These are phyloP conservation scores for Zaprionus inermis DNA, from an alignment of 1,140 invertebrate species.

Conservation along the genomic window DNA sequence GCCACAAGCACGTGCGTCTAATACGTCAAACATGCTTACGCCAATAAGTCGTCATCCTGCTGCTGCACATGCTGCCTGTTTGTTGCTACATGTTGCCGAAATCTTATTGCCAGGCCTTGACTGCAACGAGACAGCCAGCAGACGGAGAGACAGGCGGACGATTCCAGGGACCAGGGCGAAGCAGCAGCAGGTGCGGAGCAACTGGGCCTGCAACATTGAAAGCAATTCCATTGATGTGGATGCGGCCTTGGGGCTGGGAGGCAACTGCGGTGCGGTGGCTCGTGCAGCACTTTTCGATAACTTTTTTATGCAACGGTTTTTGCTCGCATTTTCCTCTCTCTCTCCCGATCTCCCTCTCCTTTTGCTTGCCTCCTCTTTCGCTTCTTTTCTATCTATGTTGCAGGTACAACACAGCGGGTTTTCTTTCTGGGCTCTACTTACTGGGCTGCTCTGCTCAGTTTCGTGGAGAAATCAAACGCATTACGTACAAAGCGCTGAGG, in stretches of 20 bases:
- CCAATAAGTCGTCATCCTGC: conserved; percentile 77
- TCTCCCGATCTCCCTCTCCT: conserved; percentile 54
- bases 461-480: conserved; percentile 77
- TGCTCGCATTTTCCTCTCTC: no score
- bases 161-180: neutral
- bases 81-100: conserved; percentile 39
- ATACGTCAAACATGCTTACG: conserved; percentile 79
- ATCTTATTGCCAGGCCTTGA: conserved; percentile 69
- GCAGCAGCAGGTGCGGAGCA: neutral
- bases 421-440: neutral
- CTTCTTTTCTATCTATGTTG: conserved; percentile 19
- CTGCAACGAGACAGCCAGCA: conserved; percentile 50
- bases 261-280: conserved; percentile 1
- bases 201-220: conserved; percentile 34
- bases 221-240: conserved; percentile 61
- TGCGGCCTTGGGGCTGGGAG: conserved; percentile 27
- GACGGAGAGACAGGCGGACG: conserved; percentile 32
- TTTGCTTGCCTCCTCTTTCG: conserved; percentile 13
- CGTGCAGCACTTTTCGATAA: conserved; percentile 77
- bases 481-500: conserved; percentile 71
- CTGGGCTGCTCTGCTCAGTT: no score
- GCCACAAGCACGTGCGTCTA: conserved; percentile 60
- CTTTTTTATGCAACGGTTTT: conserved; percentile 73
- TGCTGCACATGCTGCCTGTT: neutral
- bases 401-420: conserved; percentile 48